phyloP scores from a whole-genome alignment of 2,113 vertebrate species.

The Larimichthys polyactis region DNA sequence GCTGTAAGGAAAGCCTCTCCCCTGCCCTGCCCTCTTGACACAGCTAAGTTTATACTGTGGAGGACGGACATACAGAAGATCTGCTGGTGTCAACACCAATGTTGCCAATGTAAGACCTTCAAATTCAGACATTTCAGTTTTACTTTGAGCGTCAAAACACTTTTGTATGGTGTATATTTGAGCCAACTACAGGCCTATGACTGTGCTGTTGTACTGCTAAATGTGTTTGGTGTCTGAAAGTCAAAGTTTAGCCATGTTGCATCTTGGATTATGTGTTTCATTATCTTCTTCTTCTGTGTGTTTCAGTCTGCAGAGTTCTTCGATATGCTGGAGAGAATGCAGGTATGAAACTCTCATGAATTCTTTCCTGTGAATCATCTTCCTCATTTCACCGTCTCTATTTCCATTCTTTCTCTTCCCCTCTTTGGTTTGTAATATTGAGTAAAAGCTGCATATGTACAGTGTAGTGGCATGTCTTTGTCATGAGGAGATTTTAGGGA shows the following conservation, averaged over 20 bases:
- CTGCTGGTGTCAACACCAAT: conserved; percentile 21
- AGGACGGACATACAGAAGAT: neutral
- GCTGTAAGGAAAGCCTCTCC: conserved; percentile 21
- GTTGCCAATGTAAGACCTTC: conserved; percentile 21
- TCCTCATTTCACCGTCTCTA: neutral
- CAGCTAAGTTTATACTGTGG: conserved; percentile 24
- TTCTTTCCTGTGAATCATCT: neutral
- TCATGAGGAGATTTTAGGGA: neutral
- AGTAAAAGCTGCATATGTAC: conserved; percentile 3
- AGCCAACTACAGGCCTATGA: neutral
- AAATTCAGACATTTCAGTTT: conserved; percentile 13
- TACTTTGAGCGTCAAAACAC: conserved; percentile 3
- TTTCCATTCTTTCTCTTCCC: neutral
- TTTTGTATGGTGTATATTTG: conserved; percentile 29
- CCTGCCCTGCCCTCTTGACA: conserved; percentile 42
- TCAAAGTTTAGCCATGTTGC: neutral
- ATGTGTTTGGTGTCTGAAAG: conserved; percentile 7
- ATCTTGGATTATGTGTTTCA: neutral
- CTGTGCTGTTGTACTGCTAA: neutral
- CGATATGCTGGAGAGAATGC: conserved; percentile 99
- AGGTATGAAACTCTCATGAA: conserved; percentile 82
- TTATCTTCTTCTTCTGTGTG: conserved; percentile 17
- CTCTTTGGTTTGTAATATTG: neutral
- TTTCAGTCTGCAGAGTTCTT: conserved; percentile 98
- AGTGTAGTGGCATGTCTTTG: neutral